Base-by-base conservation (phyloP, 2,113 vertebrate species). In the Ibidorhyncha struthersii region DNA sequence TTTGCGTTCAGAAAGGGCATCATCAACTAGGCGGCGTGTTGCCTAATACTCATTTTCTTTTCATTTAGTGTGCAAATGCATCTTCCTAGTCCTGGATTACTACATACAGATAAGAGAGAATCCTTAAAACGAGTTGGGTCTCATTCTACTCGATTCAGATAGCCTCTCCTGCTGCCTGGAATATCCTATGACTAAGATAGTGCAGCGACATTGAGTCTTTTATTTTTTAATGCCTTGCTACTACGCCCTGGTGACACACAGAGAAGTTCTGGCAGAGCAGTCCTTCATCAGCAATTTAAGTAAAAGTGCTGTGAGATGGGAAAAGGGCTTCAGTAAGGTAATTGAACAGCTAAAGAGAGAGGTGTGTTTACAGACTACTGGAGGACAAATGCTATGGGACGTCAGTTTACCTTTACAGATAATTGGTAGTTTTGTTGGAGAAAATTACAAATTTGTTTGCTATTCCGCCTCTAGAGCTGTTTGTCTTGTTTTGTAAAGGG, bases 291-390 rank as follows among this genome's bases (percentile, higher is more conserved):
- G 77, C 93, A 91, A 72, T 82, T 96, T 25, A 8, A 90, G 73
- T 85, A 87, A 72, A 91, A 97, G 58, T 95, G 87, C 93, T 95
- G 90, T 14, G 82, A 90, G 70, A 56, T 93, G 90, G 87, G 87
- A 96, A 96, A 95, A 90, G 62, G 66, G 45, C 82, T 96, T 95
- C 66, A 32, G 58, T n/a, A 72, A 45, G 86, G 76, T 94, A 74
- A 81, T 73, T 69, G 83, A 47, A 22, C 30, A 69, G 61, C 53
- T 47, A 17, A 9, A 41, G 55, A 65, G 71, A 45, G 61, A 14
- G 9, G 27, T 8, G 21, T 71, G 59, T 82, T 94, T 84, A 15
- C 78, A 50, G 73, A 8, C 71, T 74, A 25, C 49, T 19, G 22
- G 53, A 82, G 71, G 53, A 52, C 47, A 47, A 90, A 53, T 19